These are phyloP conservation scores for Trogon melanurus DNA, from an alignment of 2,113 vertebrate genomes.

Conservation along the genomic window DNA sequence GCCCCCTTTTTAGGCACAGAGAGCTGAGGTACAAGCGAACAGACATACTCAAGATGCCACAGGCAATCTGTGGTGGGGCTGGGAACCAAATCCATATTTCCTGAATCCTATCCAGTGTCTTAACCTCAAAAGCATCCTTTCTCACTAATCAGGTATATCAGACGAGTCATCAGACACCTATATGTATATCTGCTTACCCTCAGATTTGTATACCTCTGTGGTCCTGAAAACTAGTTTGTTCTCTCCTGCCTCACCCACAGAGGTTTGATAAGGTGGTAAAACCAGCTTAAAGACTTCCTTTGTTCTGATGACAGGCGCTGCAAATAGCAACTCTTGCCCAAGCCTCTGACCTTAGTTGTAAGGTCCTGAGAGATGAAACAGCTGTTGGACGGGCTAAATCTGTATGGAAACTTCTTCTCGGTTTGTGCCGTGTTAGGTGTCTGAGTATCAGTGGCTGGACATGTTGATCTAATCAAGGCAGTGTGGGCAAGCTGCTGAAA, in stretches of 20 bases:
- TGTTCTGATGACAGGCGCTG: conserved; percentile 41
- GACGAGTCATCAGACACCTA: conserved; percentile 55
- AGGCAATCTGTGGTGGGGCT: not conserved
- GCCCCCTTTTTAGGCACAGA: not conserved
- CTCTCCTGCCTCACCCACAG: conserved; percentile 42
- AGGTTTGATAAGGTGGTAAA: conserved; percentile 61
- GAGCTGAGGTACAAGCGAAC: not conserved
- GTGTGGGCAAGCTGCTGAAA: not conserved
- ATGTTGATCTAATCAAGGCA: not conserved
- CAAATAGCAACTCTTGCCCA: not conserved
- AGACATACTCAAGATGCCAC: not conserved
- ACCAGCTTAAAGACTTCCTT: conserved; percentile 63
- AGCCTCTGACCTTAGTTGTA: conserved; percentile 5
- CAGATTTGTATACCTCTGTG: conserved; percentile 38
- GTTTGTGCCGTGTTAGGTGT: not conserved
- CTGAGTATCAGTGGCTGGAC: not conserved
- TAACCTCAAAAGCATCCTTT: conserved; percentile 62
- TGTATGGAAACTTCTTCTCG: not conserved
- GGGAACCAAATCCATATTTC: conserved; percentile 13
- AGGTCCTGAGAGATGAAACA: conserved; percentile 17
- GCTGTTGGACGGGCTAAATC: not conserved
- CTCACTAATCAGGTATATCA: conserved; percentile 60
- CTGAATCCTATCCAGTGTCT: conserved; percentile 39
- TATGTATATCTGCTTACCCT: conserved; percentile 43
- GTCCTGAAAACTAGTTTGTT: conserved; percentile 56